Evolutionary conservation across 1,140 invertebrate genomes (phyloP).

Genomic region (fruit fly (Drosophila melanogaster)): DNA sequence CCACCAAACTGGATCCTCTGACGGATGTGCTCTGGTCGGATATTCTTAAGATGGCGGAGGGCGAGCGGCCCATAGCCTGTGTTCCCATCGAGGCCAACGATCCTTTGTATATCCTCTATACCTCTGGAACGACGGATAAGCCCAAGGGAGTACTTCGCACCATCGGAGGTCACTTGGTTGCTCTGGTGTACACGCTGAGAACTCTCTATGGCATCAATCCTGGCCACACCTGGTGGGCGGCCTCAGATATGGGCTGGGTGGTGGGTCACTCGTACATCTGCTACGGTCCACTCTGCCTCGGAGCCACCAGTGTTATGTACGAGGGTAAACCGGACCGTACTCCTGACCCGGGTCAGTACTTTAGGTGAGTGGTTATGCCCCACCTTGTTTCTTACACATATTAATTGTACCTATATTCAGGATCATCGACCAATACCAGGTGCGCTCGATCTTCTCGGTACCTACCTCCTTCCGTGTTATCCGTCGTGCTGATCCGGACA

Average conservation of each 20-base stretch:
- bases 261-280: constrained; percentile 97
- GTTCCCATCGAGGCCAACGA: constrained; percentile 95
- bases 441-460: constrained; percentile 94
- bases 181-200: constrained; percentile 93
- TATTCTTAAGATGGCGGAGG: constrained; percentile 86
- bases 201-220: constrained; percentile 92
- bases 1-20: constrained; percentile 85
- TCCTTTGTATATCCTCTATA: constrained; percentile 96
- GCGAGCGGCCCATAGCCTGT: constrained; percentile 89
- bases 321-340: constrained; percentile 98
- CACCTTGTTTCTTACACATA: background rate
- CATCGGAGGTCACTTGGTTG: constrained; percentile 93
- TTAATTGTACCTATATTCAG: constrained; percentile 84
- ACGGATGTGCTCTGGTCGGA: constrained; percentile 92
- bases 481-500: constrained; percentile 90
- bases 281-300: constrained; percentile 93
- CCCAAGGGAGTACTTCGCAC: constrained; percentile 94
- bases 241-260: constrained; percentile 96
- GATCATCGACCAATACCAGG: constrained; percentile 93
- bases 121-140: constrained; percentile 94
- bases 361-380: constrained; percentile 47
- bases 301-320: constrained; percentile 94
- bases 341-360: constrained; percentile 94
- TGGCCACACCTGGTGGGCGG: constrained; percentile 96
- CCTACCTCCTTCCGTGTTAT: constrained; percentile 94